Conservation (phyloP, 2,888 invertebrate genomes). For the Clanis bilineata region DNA sequence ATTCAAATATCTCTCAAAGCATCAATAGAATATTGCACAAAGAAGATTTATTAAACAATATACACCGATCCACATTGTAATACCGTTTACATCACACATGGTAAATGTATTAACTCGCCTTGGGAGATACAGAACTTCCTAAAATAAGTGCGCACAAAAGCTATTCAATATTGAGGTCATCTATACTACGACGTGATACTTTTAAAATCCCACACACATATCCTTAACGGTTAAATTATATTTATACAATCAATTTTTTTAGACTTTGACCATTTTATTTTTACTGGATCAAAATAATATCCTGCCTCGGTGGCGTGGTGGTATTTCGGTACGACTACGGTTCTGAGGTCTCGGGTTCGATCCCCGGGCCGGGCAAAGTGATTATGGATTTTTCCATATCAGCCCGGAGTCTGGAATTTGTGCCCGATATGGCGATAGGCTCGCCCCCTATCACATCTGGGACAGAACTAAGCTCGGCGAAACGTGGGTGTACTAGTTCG, state of each 20-base stretch:
- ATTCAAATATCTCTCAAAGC: neutral
- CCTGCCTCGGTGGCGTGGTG: too few species aligned
- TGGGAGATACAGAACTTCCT: constrained; percentile 8
- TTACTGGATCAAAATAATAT: neutral
- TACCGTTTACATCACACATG: neutral
- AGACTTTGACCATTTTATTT: neutral
- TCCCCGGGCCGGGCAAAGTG: too few species aligned
- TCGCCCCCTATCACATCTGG: too few species aligned
- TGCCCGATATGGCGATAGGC: too few species aligned
- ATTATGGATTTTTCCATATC: too few species aligned
- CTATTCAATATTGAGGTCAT: constrained; percentile 2
- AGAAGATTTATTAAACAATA: neutral
- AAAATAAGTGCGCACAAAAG: neutral
- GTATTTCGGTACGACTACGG: too few species aligned
- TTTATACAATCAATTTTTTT: neutral
- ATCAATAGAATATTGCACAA: neutral
- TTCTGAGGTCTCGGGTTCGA: too few species aligned
- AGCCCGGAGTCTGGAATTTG: too few species aligned
- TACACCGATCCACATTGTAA: neutral
- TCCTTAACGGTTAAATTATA: constrained; percentile 10
- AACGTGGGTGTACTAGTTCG: too few species aligned
- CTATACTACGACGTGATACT: neutral
- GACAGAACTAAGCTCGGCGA: too few species aligned
- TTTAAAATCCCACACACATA: constrained; percentile 1
- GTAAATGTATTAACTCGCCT: neutral